Percentiles rank a stretch among this genome's conserved stretches.
Evolutionary conservation across 1,140 invertebrate species (phyloP).

Genomic region (Drosophila punjabiensis): DNA sequence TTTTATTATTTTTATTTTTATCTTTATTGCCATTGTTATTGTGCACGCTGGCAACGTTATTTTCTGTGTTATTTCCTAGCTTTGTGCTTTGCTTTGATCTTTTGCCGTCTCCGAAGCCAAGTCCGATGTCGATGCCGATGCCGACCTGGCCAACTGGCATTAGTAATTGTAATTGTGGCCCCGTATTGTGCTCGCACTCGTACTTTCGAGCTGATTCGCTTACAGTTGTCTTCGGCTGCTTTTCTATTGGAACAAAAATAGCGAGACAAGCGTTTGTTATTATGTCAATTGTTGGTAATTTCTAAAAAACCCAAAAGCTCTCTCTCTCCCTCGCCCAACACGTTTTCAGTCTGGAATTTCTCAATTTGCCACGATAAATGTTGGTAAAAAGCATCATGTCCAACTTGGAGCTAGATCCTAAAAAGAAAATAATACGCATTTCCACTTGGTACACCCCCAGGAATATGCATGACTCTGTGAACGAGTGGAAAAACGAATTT

Average conservation of each 20-base stretch:
- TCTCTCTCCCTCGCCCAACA: constrained; percentile 1
- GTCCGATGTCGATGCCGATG: constrained; percentile 2
- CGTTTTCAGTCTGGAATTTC: constrained; percentile 1
- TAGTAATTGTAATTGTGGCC: constrained; percentile 68
- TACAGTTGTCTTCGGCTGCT: constrained; percentile 44
- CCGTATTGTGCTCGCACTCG: constrained; percentile 36
- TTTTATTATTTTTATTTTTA: constrained; percentile 79
- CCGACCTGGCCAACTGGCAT: constrained; percentile 56
- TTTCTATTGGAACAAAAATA: constrained; percentile 43
- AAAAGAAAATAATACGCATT: constrained; percentile 1
- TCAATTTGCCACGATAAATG: constrained; percentile 1
- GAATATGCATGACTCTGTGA: constrained; percentile 48
- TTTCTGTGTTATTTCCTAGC: constrained; percentile 70
- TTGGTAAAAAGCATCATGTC: not conserved
- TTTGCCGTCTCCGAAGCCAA: constrained; percentile 61
- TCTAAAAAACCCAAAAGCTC: constrained; percentile 37
- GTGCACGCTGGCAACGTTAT: constrained; percentile 57
- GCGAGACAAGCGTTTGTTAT: constrained; percentile 54
- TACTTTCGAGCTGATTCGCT: constrained; percentile 45
- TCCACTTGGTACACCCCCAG: constrained; percentile 7
- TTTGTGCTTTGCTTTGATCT: constrained; percentile 73
- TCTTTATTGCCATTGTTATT: constrained; percentile 63
- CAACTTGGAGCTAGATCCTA: not conserved
- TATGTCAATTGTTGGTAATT: constrained; percentile 74
- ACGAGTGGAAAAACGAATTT: constrained; percentile 69